A percentile compares a stretch with the other conserved stretches of the same genome.
Conservation (phyloP, 2,113 vertebrate genomes). For the Anoplopoma fimbria region DNA sequence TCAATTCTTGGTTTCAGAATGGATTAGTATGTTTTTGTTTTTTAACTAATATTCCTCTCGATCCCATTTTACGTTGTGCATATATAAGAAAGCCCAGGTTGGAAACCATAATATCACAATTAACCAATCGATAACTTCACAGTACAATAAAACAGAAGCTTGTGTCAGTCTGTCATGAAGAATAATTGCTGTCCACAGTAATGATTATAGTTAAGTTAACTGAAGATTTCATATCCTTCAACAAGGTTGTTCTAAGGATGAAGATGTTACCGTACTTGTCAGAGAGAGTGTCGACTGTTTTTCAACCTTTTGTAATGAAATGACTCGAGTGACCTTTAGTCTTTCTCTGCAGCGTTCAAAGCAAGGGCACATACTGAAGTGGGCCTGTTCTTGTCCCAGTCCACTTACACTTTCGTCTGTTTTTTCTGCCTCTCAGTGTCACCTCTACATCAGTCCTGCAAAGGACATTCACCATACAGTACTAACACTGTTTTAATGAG, state of each 20-base stretch:
- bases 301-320: conserved; percentile 51
- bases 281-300: conserved; percentile 42
- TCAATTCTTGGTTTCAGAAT: not conserved
- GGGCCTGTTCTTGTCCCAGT: conserved; percentile 25
- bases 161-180: not conserved
- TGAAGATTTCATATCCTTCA: conserved; percentile 27
- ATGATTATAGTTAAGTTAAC: conserved; percentile 18
- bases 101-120: not conserved
- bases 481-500: conserved; percentile 56
- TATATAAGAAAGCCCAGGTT: not conserved
- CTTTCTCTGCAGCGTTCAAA: conserved; percentile 38
- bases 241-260: conserved; percentile 40
- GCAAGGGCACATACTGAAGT: conserved; percentile 29
- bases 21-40: not conserved
- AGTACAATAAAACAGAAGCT: not conserved
- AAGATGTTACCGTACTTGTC: conserved; percentile 1
- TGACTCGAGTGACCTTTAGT: conserved; percentile 52
- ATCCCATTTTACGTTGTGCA: not conserved
- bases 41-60: not conserved
- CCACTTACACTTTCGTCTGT: conserved; percentile 12
- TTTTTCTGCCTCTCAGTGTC: conserved; percentile 18
- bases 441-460: conserved; percentile 36
- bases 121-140: not conserved
- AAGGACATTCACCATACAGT: conserved; percentile 36
- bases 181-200: conserved; percentile 3